A percentile compares a stretch with the other conserved stretches of the same genome.
These are phyloP conservation scores for Cryptophagus acutangulus DNA, from an alignment of 2,888 invertebrate genomes.

Conservation along the genomic window DNA sequence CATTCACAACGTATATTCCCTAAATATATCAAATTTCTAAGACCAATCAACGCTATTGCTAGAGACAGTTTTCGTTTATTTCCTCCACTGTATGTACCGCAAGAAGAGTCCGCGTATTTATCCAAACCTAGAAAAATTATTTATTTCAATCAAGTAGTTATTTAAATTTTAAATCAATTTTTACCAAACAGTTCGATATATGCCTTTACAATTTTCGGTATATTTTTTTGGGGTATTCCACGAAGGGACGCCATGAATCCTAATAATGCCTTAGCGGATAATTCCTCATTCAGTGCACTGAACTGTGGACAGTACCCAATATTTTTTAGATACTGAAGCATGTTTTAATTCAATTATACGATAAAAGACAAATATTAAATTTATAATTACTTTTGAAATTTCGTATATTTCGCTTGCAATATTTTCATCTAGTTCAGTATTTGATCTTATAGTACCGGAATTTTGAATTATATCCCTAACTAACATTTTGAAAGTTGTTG, in stretches of 20 bases:
- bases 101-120: slow-evolving; percentile 37
- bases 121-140: slow-evolving; percentile 29
- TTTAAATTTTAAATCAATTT: no score
- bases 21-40: no score
- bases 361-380: no score
- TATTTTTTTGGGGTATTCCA: slow-evolving; percentile 57
- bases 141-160: no score
- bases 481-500: no score
- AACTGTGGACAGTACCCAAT: slow-evolving; percentile 91
- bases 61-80: slow-evolving; percentile 75
- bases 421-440: no score
- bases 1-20: no score
- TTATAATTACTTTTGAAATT: no score
- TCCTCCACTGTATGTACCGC: slow-evolving; percentile 57
- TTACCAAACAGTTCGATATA: slow-evolving; percentile 55
- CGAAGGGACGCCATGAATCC: slow-evolving; percentile 66
- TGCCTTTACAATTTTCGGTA: slow-evolving; percentile 49
- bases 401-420: no score
- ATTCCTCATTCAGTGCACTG: slow-evolving; percentile 70
- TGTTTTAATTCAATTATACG: no score
- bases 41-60: slow-evolving; percentile 69
- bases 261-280: slow-evolving; percentile 73
- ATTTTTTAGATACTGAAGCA: slow-evolving; percentile 58
- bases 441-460: not conserved
- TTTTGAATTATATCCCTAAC: slow-evolving; percentile 45